Percentiles rank a stretch among this genome's conserved stretches.
Conservation (phyloP, 2,113 vertebrate genomes). For the Piprites chloris region DNA sequence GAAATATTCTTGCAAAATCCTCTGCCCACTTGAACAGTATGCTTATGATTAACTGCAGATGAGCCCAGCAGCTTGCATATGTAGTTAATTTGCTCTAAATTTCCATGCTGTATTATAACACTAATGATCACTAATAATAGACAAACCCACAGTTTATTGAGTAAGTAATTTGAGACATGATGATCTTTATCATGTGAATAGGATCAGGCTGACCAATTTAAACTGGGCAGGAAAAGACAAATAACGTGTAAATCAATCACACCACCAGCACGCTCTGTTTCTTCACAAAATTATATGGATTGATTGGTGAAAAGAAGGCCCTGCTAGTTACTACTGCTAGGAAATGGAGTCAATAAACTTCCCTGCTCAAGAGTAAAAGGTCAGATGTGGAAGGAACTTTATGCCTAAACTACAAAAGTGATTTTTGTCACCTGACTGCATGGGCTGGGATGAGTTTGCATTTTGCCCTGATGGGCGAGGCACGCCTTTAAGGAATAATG, state of each 20-base stretch:
- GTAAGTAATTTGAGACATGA: slow-evolving; percentile 82
- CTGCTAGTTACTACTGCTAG: slow-evolving; percentile 8
- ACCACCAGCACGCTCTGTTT: slow-evolving; percentile 51
- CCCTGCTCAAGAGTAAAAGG: slow-evolving; percentile 40
- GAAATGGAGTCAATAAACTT: slow-evolving; percentile 57
- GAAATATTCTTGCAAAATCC: slow-evolving; percentile 62
- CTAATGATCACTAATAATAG: slow-evolving; percentile 85
- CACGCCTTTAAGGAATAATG: not conserved
- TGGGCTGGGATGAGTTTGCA: not conserved
- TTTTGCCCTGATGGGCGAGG: not conserved
- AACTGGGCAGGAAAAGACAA: slow-evolving; percentile 72
- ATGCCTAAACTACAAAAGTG: not conserved
- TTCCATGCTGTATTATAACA: slow-evolving; percentile 80
- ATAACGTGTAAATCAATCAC: slow-evolving; percentile 74
- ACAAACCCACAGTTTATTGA: slow-evolving; percentile 84
- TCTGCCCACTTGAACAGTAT: slow-evolving; percentile 67
- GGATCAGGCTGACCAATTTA: slow-evolving; percentile 77
- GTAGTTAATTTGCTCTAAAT: slow-evolving; percentile 81
- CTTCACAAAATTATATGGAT: slow-evolving; percentile 64
- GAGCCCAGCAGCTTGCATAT: slow-evolving; percentile 73
- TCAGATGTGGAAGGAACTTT: not conserved
- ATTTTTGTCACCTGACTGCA: not conserved
- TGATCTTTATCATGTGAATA: slow-evolving; percentile 73
- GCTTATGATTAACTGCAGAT: slow-evolving; percentile 78
- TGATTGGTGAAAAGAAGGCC: slow-evolving; percentile 39